Evolutionary conservation across 1,140 invertebrate genomes (phyloP), one percentile per base, ranked within the genome.

Genomic region (Galleria mellonella): DNA sequence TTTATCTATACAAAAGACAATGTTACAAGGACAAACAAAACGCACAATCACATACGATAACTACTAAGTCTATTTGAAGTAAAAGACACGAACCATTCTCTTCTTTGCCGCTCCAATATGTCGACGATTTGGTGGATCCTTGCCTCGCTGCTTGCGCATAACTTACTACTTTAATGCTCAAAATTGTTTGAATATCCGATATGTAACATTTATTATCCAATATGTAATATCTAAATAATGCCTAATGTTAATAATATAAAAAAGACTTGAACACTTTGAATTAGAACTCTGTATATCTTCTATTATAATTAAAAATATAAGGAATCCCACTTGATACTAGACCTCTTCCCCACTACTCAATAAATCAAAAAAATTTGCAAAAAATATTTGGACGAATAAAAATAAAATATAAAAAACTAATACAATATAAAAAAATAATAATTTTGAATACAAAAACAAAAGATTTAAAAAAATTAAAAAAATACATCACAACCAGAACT

Each of bases 71-170:
- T 23, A 23, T 37, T 43, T 59, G 57, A 55, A 58, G 47, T 65
- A 61, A 59, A 62, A 63, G 57, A 1, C 70, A 84, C 79, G 75
- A 78, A 84, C 79, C 79, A 38, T 78, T 84, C 40, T 82, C 79
- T 78, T 84, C 79, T 67, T 84, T 84, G 41, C 76, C 76, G 62
- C 73, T 84, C 79, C 79, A 84, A 55, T 84, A 84, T 23, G 69
- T 73, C 2, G 79, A 71, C 3, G 64, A 79, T 45, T 84, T 84
- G 7, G 73, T 70, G 1, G 77, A 84, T 67, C 79, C 79, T 62
- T 84, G 77, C 62, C 75, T 76, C 36, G 81, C 81, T 84, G 81
- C 81, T 73, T 84, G 81, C 81, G 63, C 57, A 77, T 52, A 76
- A 82, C 74, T 82, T 72, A 69, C 57, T 43, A 55, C 46, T 65